These are phyloP conservation scores for Aptenodytes patagonicus DNA, from an alignment of 2,113 vertebrate genomes.

Conservation along the genomic window DNA sequence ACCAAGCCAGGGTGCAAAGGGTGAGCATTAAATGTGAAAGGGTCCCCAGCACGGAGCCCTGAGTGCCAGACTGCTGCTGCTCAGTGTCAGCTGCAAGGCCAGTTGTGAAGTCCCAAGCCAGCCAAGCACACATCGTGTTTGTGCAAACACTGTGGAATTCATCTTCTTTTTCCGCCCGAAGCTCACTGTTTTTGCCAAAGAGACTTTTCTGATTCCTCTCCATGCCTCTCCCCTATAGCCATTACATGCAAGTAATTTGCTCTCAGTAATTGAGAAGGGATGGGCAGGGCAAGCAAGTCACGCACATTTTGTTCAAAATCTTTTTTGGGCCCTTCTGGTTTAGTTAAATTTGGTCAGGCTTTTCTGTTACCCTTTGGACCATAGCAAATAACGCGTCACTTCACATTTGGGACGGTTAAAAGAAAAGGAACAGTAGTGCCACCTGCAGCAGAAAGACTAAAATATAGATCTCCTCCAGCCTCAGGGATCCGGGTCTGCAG, in stretches of 20 bases:
- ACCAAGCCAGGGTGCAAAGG: neutral
- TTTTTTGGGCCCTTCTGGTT: conserved; percentile 58
- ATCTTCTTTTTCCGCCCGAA: neutral
- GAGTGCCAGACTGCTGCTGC: neutral
- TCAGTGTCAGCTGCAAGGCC: neutral
- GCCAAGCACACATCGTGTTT: neutral
- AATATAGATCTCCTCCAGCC: neutral
- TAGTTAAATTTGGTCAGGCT: conserved; percentile 65
- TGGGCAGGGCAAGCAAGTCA: conserved; percentile 38
- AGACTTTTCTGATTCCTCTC: conserved; percentile 9
- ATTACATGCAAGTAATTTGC: conserved; percentile 54
- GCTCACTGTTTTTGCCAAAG: neutral
- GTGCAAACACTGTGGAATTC: neutral
- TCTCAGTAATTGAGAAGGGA: conserved; percentile 58
- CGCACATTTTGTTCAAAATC: conserved; percentile 52
- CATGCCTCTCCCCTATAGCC: neutral
- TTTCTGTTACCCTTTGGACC: conserved; percentile 59
- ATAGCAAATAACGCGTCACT: conserved; percentile 43
- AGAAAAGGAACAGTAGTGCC: conserved; percentile 49
- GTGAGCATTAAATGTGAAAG: neutral
- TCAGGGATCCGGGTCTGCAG: neutral
- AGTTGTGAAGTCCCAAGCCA: neutral
- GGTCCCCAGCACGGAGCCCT: neutral
- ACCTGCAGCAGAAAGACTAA: conserved; percentile 30
- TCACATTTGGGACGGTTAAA: neutral